These are phyloP conservation scores for Tryphoninae sp. DNA, from an alignment of 2,888 invertebrate genomes.

Conservation along the genomic window DNA sequence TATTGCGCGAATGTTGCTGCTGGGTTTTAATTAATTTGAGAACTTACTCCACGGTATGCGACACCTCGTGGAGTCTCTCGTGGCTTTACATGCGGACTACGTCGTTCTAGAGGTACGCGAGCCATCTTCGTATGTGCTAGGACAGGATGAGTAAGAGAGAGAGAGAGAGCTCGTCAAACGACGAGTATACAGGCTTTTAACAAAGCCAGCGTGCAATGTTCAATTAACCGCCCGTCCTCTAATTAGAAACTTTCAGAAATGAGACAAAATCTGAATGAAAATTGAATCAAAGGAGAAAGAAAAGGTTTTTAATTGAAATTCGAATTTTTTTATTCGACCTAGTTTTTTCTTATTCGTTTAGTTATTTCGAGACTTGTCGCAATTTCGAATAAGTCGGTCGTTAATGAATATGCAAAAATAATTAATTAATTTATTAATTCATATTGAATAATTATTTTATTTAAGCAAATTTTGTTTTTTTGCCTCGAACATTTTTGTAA, in stretches of 20 bases:
- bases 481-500: neutral
- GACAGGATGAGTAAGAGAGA: too few relatives aligned
- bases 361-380: neutral
- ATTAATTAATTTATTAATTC: neutral
- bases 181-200: slow-evolving; percentile 35
- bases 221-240: slow-evolving; percentile 54
- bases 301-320: neutral
- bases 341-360: neutral
- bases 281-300: slow-evolving; percentile 1
- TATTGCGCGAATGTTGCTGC: slow-evolving; percentile 1
- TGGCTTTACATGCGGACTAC: slow-evolving; percentile 15
- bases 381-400: neutral
- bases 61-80: slow-evolving; percentile 37
- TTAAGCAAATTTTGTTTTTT: too few relatives aligned
- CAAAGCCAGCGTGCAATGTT: slow-evolving; percentile 48
- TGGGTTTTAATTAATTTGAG: slow-evolving; percentile 59
- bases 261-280: slow-evolving; percentile 5
- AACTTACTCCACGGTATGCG: slow-evolving; percentile 53
- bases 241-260: slow-evolving; percentile 45
- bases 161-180: neutral
- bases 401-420: neutral
- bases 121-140: neutral
- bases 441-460: too few relatives aligned
- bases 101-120: neutral
- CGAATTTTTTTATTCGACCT: neutral